phyloP scores from a whole-genome alignment of 2,888 invertebrate species.

The Serrognathus titanus region DNA sequence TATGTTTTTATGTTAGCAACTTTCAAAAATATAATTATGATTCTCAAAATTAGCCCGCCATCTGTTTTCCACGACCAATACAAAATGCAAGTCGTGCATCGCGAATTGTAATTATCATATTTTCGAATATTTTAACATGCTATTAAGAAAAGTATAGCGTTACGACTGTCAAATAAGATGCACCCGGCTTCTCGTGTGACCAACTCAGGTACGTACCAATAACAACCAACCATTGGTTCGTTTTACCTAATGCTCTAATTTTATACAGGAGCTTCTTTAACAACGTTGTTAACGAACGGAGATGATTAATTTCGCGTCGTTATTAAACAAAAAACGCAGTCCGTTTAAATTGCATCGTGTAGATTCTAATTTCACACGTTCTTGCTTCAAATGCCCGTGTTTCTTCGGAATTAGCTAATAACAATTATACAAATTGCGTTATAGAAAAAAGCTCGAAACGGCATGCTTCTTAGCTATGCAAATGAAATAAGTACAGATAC shows the following conservation, averaged over 20 bases:
- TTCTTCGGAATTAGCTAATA: constrained; percentile 10
- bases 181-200: not conserved
- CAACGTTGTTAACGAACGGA: too few species aligned
- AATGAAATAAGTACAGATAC: constrained; percentile 34
- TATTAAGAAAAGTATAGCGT: constrained; percentile 6
- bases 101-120: constrained; percentile 9
- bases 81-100: constrained; percentile 6
- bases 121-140: constrained; percentile 15
- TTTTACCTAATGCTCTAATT: too few species aligned
- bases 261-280: too few species aligned
- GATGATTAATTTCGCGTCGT: too few species aligned
- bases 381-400: constrained; percentile 15
- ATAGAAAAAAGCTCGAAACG: constrained; percentile 14
- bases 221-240: not conserved
- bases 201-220: not conserved
- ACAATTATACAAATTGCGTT: constrained; percentile 17
- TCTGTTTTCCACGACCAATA: constrained; percentile 9
- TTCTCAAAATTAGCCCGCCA: constrained; percentile 6
- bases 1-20: too few species aligned
- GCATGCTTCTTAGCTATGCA: constrained; percentile 39
- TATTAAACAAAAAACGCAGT: too few species aligned
- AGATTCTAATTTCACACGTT: constrained; percentile 18
- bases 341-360: not conserved
- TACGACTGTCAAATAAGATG: not conserved
- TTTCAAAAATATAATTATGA: not conserved